Conservation (phyloP, 2,888 invertebrate species). For the Lepetodrilus schrolli region DNA sequence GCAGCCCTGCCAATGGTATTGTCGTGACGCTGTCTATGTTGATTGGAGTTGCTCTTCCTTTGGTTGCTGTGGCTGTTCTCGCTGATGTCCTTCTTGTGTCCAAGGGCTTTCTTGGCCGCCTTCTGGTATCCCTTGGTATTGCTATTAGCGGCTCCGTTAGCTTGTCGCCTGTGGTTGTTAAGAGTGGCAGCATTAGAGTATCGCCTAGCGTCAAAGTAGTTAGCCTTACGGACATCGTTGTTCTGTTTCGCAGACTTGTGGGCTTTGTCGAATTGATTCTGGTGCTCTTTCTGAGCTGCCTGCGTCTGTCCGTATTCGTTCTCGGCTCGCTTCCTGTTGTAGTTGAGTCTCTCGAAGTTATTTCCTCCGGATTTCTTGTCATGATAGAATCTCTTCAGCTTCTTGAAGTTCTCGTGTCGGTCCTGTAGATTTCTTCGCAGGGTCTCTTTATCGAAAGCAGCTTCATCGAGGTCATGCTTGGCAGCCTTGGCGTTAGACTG, state of each 20-base stretch:
- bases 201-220: conserved; percentile 32
- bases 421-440: conserved; percentile 33
- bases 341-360: conserved; percentile 39
- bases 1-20: not conserved
- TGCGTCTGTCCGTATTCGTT: conserved; percentile 39
- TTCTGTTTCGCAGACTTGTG: conserved; percentile 35
- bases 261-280: conserved; percentile 35
- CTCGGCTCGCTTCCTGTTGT: conserved; percentile 37
- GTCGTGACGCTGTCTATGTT: conserved; percentile 32
- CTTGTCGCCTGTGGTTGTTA: conserved; percentile 13
- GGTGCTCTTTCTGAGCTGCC: conserved; percentile 35
- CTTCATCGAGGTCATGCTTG: conserved; percentile 36
- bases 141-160: conserved; percentile 10
- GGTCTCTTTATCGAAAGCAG: conserved; percentile 37
- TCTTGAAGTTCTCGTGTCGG: conserved; percentile 35
- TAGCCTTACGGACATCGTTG: conserved; percentile 29
- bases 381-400: conserved; percentile 41
- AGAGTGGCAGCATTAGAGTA: conserved; percentile 26
- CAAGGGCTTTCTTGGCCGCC: conserved; percentile 24
- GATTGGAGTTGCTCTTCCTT: conserved; percentile 15
- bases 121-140: conserved; percentile 28
- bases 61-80: conserved; percentile 30
- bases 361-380: conserved; percentile 40
- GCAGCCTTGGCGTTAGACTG: conserved; percentile 35
- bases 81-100: conserved; percentile 23